Conservation (phyloP, 2,797 vertebrate species). For the Picus viridis region DNA sequence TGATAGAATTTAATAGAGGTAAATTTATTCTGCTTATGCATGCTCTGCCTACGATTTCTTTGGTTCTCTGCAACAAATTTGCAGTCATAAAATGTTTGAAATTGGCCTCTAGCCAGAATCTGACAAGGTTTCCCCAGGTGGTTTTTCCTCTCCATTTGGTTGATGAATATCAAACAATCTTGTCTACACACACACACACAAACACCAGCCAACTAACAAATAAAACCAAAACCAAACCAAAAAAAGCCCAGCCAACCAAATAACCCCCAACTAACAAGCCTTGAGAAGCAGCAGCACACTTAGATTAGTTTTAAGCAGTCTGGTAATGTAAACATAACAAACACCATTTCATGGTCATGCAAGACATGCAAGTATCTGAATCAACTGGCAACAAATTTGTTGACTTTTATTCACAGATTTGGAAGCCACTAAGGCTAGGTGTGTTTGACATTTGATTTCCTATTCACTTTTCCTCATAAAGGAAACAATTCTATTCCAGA, state of each 20-base stretch:
- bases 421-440: background rate
- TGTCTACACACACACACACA: background rate
- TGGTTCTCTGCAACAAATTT: conserved; percentile 14
- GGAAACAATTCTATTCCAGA: background rate
- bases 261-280: background rate
- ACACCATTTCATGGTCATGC: background rate
- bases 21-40: conserved; percentile 10
- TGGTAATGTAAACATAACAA: background rate
- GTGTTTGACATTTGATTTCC: background rate
- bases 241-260: too few species aligned
- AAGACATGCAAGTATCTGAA: background rate
- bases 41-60: background rate
- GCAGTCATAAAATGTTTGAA: background rate
- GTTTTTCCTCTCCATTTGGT: background rate
- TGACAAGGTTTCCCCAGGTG: conserved; percentile 1
- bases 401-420: background rate
- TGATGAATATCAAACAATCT: background rate
- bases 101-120: background rate
- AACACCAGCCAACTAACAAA: too few species aligned
- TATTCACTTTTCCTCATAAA: background rate
- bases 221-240: background rate
- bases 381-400: background rate
- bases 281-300: background rate
- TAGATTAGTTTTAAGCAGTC: background rate
- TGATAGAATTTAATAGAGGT: background rate